Evolutionary conservation across 2,888 invertebrate species (phyloP).

Genomic region (Listrodromus nycthemerus): DNA sequence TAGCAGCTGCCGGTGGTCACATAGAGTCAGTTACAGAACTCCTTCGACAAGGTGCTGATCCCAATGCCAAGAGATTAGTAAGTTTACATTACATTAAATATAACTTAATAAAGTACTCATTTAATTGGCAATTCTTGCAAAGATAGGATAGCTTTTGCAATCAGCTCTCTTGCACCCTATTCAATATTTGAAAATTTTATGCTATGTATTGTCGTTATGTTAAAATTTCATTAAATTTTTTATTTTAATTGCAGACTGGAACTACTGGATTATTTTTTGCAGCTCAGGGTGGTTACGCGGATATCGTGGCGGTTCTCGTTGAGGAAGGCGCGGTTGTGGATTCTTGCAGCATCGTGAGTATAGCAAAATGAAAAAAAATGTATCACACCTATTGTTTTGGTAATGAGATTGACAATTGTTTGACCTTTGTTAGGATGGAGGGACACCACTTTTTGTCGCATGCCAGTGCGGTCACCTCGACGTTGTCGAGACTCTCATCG

Average conservation of each 20-base stretch:
- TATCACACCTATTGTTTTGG: slow-evolving; percentile 18
- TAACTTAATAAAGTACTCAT: background rate
- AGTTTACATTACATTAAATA: slow-evolving; percentile 73
- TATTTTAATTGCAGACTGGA: slow-evolving; percentile 89
- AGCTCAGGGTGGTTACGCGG: slow-evolving; percentile 95
- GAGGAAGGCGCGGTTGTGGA: slow-evolving; percentile 92
- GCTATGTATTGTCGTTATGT: background rate
- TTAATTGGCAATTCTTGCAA: background rate
- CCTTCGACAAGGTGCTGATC: slow-evolving; percentile 96
- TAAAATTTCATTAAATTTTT: slow-evolving; percentile 6
- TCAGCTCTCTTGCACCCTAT: background rate
- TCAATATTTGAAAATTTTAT: background rate
- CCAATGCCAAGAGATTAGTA: slow-evolving; percentile 92
- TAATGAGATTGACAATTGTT: slow-evolving; percentile 5
- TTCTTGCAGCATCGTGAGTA: slow-evolving; percentile 91
- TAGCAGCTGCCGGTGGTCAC: slow-evolving; percentile 96
- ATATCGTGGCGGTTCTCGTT: slow-evolving; percentile 92
- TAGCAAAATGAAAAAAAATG: slow-evolving; percentile 37
- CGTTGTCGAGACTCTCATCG: slow-evolving; percentile 93
- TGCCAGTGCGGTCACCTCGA: slow-evolving; percentile 96
- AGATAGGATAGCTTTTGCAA: too few species aligned
- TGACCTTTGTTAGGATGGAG: slow-evolving; percentile 91
- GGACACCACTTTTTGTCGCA: slow-evolving; percentile 96
- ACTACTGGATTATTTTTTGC: slow-evolving; percentile 97
- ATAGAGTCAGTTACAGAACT: slow-evolving; percentile 94